A percentile compares a stretch with the other conserved stretches of the same genome.
Evolutionary conservation across 2,888 invertebrate species (phyloP).

Genomic region (Teleiodes luculella): DNA sequence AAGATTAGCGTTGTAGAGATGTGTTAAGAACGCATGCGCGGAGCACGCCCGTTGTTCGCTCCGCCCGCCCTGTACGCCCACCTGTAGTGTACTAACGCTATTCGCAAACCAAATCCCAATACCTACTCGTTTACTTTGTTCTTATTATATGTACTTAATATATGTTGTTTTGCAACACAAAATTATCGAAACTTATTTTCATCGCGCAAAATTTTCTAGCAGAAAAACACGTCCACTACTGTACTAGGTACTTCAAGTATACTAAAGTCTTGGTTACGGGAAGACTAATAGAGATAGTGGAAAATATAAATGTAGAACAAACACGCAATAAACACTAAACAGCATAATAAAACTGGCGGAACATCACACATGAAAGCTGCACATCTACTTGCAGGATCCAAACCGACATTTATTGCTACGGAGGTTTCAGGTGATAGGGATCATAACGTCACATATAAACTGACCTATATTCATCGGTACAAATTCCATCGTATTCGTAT

Average conservation of each 20-base stretch:
- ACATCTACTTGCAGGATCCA: conserved; percentile 13
- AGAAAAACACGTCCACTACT: not conserved
- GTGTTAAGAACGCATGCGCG: conserved; percentile 62
- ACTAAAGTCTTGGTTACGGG: not conserved
- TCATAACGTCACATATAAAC: not conserved
- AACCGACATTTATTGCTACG: conserved; percentile 9
- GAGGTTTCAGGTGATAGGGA: conserved; percentile 5
- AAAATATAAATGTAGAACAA: conserved; percentile 12
- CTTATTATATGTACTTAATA: not conserved
- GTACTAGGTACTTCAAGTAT: not conserved
- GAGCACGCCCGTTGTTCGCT: conserved; percentile 58
- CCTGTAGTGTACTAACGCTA: conserved; percentile 60
- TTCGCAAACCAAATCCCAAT: conserved; percentile 37
- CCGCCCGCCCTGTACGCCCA: conserved; percentile 71
- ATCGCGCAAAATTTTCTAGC: not conserved
- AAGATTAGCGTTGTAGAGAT: conserved; percentile 40
- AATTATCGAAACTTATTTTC: not conserved
- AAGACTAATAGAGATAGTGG: conserved; percentile 9
- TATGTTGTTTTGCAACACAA: not conserved
- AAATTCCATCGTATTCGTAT: not conserved
- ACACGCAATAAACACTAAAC: conserved; percentile 18
- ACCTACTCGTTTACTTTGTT: conserved; percentile 37
- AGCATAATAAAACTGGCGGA: conserved; percentile 20
- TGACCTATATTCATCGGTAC: not conserved
- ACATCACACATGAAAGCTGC: conserved; percentile 21